Evolutionary conservation across 2,113 vertebrate genomes (phyloP), one percentile per base, ranked within the genome.

Genomic region (Hiodon alosoides): DNA sequence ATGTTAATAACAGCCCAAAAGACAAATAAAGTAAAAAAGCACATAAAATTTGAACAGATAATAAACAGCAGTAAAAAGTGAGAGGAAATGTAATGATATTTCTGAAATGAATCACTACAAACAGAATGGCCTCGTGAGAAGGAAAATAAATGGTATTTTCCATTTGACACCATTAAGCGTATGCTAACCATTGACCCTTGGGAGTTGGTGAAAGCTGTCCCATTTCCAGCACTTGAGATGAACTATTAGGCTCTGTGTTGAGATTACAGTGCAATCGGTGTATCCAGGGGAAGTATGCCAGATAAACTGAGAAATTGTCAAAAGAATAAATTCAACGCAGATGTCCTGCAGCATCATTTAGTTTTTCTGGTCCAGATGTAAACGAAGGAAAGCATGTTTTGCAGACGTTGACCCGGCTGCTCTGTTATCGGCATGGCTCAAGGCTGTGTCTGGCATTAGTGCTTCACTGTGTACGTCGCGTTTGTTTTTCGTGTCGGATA

Each of bases 121-220:
- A 81, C 48, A 77, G 50, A 17, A 31, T 57, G 17, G 71, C 74
- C 67, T 73, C 57, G 7, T 67, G 70, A 52, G 52, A 53, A 57
- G 86, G 82, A 85, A 79, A 65, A 73, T 80, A 89, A 92, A 88
- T 83, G 83, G 84, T 81, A 80, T 79, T 88, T 77, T 78, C 61
- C 64, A 79, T 87, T 89, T 87, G 86, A 90, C 87, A 88, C 86
- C 86, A 86, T 90, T 89, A 90, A 82, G 82, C 82, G 67, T 85
- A 82, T 85, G 87, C 88, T 90, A 87, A 88, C 83, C 80, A 74
- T 61, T 82, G 73, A 86, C 87, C 86, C 85, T 82, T 79, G 85
- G 82, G 87, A 85, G 79, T 60, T 71, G 79, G 72, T 80, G 71
- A 78, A 79, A 81, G 76, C 57, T 55, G 81, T 82, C 79, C 14